Evolutionary conservation across 2,888 invertebrate species (phyloP).

Genomic region (Ariolimax columbianus): DNA sequence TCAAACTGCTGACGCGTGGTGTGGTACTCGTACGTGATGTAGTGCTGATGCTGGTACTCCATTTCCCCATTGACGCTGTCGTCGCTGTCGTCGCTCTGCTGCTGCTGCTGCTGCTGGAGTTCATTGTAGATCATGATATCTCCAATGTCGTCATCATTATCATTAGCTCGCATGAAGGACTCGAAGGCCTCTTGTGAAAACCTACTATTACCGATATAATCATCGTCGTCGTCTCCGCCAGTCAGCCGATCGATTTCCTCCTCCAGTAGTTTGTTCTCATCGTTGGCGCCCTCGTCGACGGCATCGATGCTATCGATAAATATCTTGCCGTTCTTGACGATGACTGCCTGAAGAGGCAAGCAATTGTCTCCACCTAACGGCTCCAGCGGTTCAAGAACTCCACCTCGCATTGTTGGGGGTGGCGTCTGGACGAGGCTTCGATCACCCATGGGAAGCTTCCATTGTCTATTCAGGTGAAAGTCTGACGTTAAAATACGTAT

Average conservation of each 20-base stretch:
- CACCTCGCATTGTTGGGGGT: slow-evolving; percentile 46
- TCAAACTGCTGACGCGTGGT: background rate
- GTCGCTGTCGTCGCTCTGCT: background rate
- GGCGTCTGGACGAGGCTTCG: slow-evolving; percentile 39
- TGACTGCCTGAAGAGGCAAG: slow-evolving; percentile 54
- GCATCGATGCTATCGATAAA: slow-evolving; percentile 54
- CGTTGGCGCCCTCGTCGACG: slow-evolving; percentile 48
- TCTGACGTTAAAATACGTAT: background rate
- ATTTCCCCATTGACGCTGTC: background rate
- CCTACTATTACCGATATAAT: slow-evolving; percentile 38
- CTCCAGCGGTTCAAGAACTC: slow-evolving; percentile 48
- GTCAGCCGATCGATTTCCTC: slow-evolving; percentile 44
- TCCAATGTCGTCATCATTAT: slow-evolving; percentile 43
- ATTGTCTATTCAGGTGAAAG: slow-evolving; percentile 4
- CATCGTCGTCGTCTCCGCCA: slow-evolving; percentile 39
- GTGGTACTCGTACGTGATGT: slow-evolving; percentile 37
- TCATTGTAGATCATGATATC: slow-evolving; percentile 41
- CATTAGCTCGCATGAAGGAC: slow-evolving; percentile 45
- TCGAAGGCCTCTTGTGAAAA: slow-evolving; percentile 51
- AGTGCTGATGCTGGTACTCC: slow-evolving; percentile 10
- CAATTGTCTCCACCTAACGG: slow-evolving; percentile 42
- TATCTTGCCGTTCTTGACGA: slow-evolving; percentile 56
- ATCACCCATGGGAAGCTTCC: slow-evolving; percentile 45
- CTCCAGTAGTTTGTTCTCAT: slow-evolving; percentile 31
- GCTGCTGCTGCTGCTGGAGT: slow-evolving; percentile 25